Percentiles rank a stretch among this genome's conserved stretches.
Conservation (phyloP, 2,113 vertebrate species). For the Phaethornis superciliosus region DNA sequence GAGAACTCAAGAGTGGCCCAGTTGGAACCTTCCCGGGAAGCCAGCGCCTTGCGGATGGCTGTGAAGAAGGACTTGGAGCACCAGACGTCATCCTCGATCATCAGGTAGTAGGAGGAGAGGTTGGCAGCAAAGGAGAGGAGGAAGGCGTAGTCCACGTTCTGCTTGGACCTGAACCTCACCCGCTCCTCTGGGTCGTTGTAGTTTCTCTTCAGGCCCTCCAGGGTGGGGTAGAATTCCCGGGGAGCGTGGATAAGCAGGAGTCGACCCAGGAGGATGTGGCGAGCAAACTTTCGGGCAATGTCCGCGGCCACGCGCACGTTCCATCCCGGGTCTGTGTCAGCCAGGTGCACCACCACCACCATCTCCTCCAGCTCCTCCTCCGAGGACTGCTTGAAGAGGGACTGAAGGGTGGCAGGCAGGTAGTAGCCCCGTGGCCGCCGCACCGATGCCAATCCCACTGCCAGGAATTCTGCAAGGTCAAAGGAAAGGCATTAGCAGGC, state of each 20-base stretch:
- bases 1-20: slow-evolving; percentile 91
- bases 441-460: slow-evolving; percentile 79
- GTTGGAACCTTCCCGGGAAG: slow-evolving; percentile 16
- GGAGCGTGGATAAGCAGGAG: slow-evolving; percentile 80
- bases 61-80: slow-evolving; percentile 78
- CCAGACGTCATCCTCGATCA: slow-evolving; percentile 83
- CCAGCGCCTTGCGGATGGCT: slow-evolving; percentile 69
- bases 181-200: slow-evolving; percentile 75
- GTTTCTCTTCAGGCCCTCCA: slow-evolving; percentile 79
- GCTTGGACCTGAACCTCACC: slow-evolving; percentile 84
- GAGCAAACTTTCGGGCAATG: slow-evolving; percentile 67
- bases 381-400: slow-evolving; percentile 82
- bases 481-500: neutral
- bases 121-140: slow-evolving; percentile 81
- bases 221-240: slow-evolving; percentile 65
- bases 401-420: slow-evolving; percentile 79
- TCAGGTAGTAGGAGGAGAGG: slow-evolving; percentile 85
- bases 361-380: slow-evolving; percentile 78
- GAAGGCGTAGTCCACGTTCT: slow-evolving; percentile 85
- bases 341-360: slow-evolving; percentile 86
- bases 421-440: slow-evolving; percentile 70
- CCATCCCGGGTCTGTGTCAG: slow-evolving; percentile 74
- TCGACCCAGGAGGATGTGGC: slow-evolving; percentile 68
- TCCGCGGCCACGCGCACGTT: slow-evolving; percentile 11
- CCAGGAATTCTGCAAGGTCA: slow-evolving; percentile 77